Evolutionary conservation across 2,797 vertebrate species (phyloP), one percentile per base, ranked within the genome.

Genomic region (Falco berigora): DNA sequence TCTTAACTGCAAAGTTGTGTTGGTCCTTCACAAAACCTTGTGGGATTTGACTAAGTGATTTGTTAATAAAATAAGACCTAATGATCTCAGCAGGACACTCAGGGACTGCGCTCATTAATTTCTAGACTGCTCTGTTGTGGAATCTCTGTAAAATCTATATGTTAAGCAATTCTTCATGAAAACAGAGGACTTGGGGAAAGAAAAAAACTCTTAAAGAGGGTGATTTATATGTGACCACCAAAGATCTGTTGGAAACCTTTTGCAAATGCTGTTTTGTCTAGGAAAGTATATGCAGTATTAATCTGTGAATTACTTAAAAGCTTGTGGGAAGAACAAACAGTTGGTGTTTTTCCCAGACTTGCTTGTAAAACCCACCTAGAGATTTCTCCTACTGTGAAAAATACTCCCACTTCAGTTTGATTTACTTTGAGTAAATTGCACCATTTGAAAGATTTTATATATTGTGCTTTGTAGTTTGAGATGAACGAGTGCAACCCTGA

Each of bases 311-410:
- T 81, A 68, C 95, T 95, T 96, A 82, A 93, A 96, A 91, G 86
- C 93, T 88, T 94, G 88, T 95, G 96, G 91, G 81, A 96, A 96
- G 96, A 96, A 91, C 95, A 97, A 97, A 97, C 95, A 93, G 86
- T 94, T 96, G 94, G 80, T 97, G 84, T 90, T 96, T 96, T 96
- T 95, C 95, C 94, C 94, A 94, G 92, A 96, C 90, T 93, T 74
- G 84, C 92, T 95, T 95, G 90, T 96, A 95, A 95, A 96, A 94
- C 93, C 90, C 93, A 95, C 95, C 94, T 96, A 95, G 92, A 94
- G 88, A 80, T 92, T 96, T 93, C 92, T 93, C 94, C 94, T 89
- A 91, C 91, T 94, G 93, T 94, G 94, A 96, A 92, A 96, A 96
- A 93, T 89, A 69, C 80, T 97, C 88, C 94, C 73, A 27, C 67